These are phyloP conservation scores for Nymphalis io DNA, from an alignment of 1,140 invertebrate genomes.

Conservation along the genomic window DNA sequence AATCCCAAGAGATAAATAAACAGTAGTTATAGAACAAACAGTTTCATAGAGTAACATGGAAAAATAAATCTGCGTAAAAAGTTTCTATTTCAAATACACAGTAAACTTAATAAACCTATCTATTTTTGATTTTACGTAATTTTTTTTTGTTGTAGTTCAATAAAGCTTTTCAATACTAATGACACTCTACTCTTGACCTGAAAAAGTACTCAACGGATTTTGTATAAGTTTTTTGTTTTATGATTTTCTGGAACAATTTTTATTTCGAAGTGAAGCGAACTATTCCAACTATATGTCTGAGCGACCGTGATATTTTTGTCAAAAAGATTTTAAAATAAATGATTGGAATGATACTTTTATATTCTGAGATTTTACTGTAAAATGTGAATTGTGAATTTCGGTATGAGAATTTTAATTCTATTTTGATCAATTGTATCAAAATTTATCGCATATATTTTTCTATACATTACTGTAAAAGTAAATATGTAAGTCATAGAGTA, in stretches of 20 bases:
- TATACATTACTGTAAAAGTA: too few relatives aligned
- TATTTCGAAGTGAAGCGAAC: conserved; percentile 15
- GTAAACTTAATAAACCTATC: neutral
- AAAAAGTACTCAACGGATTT: conserved; percentile 16
- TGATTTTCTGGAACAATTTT: conserved; percentile 14
- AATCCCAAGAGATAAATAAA: conserved; percentile 41
- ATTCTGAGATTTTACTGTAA: conserved; percentile 11
- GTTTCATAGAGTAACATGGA: neutral
- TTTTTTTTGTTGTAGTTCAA: conserved; percentile 1
- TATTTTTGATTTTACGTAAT: neutral
- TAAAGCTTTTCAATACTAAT: conserved; percentile 24
- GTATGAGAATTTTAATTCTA: neutral
- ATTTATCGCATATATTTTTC: too few relatives aligned
- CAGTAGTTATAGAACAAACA: conserved; percentile 17
- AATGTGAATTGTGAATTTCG: neutral
- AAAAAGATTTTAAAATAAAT: conserved; percentile 23
- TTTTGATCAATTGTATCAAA: neutral
- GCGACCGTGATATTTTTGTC: conserved; percentile 23
- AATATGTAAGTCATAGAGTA: too few relatives aligned
- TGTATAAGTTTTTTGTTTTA: conserved; percentile 22
- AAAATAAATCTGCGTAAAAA: conserved; percentile 6
- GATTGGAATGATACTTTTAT: conserved; percentile 20
- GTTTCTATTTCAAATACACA: neutral
- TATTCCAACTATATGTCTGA: conserved; percentile 22
- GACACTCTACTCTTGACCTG: conserved; percentile 10